Conservation (phyloP, 2,888 invertebrate species). For the Lasioglossum malachurum region DNA sequence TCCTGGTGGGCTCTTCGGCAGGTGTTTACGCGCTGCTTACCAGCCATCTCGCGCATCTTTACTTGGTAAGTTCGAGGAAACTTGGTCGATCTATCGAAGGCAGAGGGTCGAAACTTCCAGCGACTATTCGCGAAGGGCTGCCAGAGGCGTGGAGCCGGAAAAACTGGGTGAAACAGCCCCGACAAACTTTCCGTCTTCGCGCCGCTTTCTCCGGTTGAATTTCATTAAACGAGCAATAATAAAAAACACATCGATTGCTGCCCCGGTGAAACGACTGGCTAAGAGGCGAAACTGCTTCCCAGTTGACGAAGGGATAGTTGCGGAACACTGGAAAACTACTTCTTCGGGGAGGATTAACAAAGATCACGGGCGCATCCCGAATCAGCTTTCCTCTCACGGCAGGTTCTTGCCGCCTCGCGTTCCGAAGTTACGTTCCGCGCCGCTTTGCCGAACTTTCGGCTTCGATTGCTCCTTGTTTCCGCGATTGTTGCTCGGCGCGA, state of each 20-base stretch:
- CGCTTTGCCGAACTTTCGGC: background rate
- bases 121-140: background rate
- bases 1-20: slow-evolving; percentile 95
- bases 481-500: background rate
- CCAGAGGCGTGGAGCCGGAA: background rate
- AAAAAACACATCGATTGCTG: background rate
- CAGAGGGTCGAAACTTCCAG: background rate
- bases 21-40: slow-evolving; percentile 95
- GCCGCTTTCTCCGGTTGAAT: background rate
- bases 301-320: slow-evolving; percentile 4
- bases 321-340: background rate
- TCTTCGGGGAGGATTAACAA: slow-evolving; percentile 14
- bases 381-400: slow-evolving; percentile 8
- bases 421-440: background rate
- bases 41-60: slow-evolving; percentile 94
- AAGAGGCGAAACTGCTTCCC: background rate
- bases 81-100: slow-evolving; percentile 12
- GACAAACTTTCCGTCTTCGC: slow-evolving; percentile 5
- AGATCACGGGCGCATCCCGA: background rate
- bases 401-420: slow-evolving; percentile 5
- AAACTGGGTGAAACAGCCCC: slow-evolving; percentile 24
- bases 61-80: slow-evolving; percentile 86
- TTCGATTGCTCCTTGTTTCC: slow-evolving; percentile 12
- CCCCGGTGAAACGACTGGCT: background rate
- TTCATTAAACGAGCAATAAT: slow-evolving; percentile 22